These are phyloP conservation scores for Pygmarrhopalites habei DNA, from an alignment of 1,140 invertebrate species.

Conservation along the genomic window DNA sequence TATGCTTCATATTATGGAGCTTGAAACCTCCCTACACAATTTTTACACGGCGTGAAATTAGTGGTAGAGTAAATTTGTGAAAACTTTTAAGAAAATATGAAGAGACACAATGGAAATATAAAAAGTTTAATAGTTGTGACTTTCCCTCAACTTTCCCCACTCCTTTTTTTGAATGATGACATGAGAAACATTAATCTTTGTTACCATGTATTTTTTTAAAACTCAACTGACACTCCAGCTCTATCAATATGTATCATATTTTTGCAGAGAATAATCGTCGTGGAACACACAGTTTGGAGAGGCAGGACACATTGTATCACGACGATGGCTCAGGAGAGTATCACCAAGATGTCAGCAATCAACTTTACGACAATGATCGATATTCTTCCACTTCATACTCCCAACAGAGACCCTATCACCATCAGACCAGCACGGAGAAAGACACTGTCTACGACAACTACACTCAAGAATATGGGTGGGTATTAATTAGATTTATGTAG, in stretches of 20 bases:
- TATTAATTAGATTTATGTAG: not conserved
- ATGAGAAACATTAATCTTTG: not conserved
- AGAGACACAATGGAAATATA: too few relatives aligned
- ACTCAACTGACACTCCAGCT: too few relatives aligned
- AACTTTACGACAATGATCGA: conserved; percentile 20
- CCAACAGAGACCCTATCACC: conserved; percentile 19
- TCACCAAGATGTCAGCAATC: conserved; percentile 21
- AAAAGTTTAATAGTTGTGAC: too few relatives aligned
- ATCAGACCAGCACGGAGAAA: conserved; percentile 20
- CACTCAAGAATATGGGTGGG: conserved; percentile 28
- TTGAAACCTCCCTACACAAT: too few relatives aligned
- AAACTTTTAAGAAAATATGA: too few relatives aligned
- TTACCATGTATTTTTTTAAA: too few relatives aligned
- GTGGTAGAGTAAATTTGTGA: too few relatives aligned
- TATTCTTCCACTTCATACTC: conserved; percentile 28
- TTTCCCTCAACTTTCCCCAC: not conserved
- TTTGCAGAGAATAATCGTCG: conserved; percentile 52
- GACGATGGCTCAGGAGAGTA: conserved; percentile 51
- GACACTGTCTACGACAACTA: conserved; percentile 35
- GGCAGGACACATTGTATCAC: conserved; percentile 64
- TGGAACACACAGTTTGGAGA: conserved; percentile 59
- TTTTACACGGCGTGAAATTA: too few relatives aligned
- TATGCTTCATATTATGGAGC: too few relatives aligned
- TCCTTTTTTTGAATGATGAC: not conserved
- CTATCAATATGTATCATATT: too few relatives aligned